phyloP scores from a whole-genome alignment of 2,888 invertebrate species.

The Phalera bucephala region DNA sequence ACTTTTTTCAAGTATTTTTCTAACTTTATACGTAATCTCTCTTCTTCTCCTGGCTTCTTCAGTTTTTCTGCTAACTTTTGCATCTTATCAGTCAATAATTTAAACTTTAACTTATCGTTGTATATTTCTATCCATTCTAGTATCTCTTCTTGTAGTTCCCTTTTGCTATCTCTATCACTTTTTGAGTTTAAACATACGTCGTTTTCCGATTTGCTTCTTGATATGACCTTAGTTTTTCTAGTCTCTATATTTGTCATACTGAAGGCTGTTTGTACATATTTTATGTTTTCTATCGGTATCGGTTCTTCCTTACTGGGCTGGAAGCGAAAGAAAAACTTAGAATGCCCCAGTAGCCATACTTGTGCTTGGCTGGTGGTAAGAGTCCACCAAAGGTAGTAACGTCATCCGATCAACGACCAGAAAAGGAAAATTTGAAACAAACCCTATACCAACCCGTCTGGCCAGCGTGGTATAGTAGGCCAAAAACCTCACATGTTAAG shows the following conservation, averaged over 20 bases:
- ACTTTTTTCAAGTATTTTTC: conserved; percentile 26
- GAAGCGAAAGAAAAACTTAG: no score
- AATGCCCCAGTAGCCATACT: no score
- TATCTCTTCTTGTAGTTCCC: conserved; percentile 13
- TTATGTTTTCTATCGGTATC: conserved; percentile 5
- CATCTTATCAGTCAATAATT: conserved; percentile 27
- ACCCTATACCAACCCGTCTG: no score
- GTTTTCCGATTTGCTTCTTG: conserved; percentile 19
- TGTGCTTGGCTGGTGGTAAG: no score
- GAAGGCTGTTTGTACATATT: conserved; percentile 13
- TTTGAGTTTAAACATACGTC: conserved; percentile 5
- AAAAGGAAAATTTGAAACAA: no score
- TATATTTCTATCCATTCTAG: conserved; percentile 20
- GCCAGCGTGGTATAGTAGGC: no score
- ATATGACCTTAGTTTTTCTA: conserved; percentile 5
- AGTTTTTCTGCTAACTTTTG: conserved; percentile 27
- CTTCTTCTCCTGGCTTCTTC: conserved; percentile 30
- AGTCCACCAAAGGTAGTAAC: no score
- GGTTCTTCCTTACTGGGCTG: no score
- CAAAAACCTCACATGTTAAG: no score
- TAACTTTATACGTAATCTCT: conserved; percentile 30
- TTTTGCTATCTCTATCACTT: conserved; percentile 5
- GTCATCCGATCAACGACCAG: no score
- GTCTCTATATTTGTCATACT: conserved; percentile 12
- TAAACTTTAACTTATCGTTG: conserved; percentile 12